phyloP scores from a whole-genome alignment of 2,888 invertebrate genomes.

The Criorhina ranunculi region DNA sequence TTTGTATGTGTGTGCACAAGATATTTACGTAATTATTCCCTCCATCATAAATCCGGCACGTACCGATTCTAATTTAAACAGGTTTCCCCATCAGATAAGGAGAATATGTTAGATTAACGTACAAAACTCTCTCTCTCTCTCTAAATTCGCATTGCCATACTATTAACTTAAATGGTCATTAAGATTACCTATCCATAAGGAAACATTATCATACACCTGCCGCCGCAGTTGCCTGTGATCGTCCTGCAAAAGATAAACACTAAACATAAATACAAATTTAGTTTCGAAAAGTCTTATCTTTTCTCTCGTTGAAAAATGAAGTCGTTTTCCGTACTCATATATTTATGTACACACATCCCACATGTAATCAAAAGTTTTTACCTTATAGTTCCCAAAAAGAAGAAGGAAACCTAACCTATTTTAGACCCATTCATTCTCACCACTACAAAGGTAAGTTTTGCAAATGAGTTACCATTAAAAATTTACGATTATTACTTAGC shows the following conservation, averaged over 20 bases:
- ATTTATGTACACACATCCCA: background rate
- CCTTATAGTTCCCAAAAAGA: conserved; percentile 2
- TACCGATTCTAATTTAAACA: conserved; percentile 39
- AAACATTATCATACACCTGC: conserved; percentile 18
- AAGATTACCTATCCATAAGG: conserved; percentile 42
- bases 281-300: conserved; percentile 44
- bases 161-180: conserved; percentile 52
- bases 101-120: conserved; percentile 21
- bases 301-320: conserved; percentile 27
- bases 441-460: background rate
- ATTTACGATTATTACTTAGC: conserved; percentile 42
- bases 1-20: background rate
- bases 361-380: conserved; percentile 8
- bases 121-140: conserved; percentile 21
- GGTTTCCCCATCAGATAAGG: conserved; percentile 33
- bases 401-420: background rate
- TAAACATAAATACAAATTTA: conserved; percentile 19
- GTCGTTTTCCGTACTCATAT: background rate
- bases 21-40: conserved; percentile 40
- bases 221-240: background rate
- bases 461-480: conserved; percentile 42
- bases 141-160: conserved; percentile 27
- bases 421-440: background rate
- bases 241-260: conserved; percentile 19
- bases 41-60: conserved; percentile 27